Evolutionary conservation across 2,888 invertebrate species (phyloP), one percentile per base, ranked within the genome.

Genomic region (Ochropleura plecta): DNA sequence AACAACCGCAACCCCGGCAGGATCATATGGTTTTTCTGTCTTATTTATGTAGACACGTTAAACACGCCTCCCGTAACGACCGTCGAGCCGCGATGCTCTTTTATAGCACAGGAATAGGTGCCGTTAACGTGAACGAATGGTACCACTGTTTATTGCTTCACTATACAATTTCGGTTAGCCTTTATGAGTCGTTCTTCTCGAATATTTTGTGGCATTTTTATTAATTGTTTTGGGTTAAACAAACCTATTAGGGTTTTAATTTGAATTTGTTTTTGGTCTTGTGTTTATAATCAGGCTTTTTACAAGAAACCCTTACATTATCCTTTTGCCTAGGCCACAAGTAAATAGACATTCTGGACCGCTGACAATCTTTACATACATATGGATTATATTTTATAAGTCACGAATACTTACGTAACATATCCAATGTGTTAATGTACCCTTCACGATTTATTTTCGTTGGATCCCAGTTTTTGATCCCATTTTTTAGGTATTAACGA

Each of bases 111-210:
- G 57, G 8, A 62, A 74, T 66, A 70, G 64, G 73, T 49, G 76
- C 14, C 60, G 65, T 79, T 79, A 83, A 74, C 30, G 40, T 42
- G 67, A 70, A 75, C 69, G 63, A 67, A 74, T 83, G 46, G 55
- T 79, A 59, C 73, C 55, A 55, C 69, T 71, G 70, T 83, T 83
- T 79, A 83, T 70, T 79, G 83, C 66, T n/a, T 65, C 62, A 69
- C 76, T 71, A 59, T 76, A 76, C 71, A 76, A 76, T n/a, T 10
- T 10, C 5, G 60, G 49, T 60, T n/a, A 40, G 16, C 57, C 60
- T 72, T 79, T 68, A 79, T 55, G 73, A 64, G 30, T 48, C 10
- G 59, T 74, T 67, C 48, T 70, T 44, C 48, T 70, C 48, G 51
- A 69, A 70, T 76, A 66, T 69, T 72, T 75, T 62, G 70, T 57